Evolutionary conservation across 2,888 invertebrate genomes (phyloP).

Genomic region (Leptinotarsa juncta): DNA sequence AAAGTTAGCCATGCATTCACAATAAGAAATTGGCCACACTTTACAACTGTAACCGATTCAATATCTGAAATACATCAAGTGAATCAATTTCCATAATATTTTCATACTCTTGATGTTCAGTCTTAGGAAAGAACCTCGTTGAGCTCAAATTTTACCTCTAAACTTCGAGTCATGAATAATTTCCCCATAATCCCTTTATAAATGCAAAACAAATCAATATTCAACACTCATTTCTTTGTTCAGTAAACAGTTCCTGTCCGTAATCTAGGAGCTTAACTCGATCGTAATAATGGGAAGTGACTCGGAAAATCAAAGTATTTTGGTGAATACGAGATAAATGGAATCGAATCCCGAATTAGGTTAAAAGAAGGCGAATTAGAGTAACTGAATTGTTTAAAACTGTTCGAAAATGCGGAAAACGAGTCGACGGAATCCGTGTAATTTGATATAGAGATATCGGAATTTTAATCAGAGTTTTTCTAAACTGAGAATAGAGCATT

Average conservation of each 20-base stretch:
- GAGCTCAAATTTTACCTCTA: neutral
- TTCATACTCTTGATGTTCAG: no score
- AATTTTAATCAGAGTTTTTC: constrained; percentile 1
- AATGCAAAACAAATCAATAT: neutral
- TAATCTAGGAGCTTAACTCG: neutral
- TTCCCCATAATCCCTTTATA: neutral
- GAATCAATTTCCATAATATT: no score
- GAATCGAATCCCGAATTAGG: constrained; percentile 4
- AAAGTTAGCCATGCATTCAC: no score
- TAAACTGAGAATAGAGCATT: neutral
- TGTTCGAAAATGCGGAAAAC: neutral
- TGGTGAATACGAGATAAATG: neutral
- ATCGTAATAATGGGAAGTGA: neutral
- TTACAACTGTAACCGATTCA: no score
- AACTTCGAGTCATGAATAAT: neutral
- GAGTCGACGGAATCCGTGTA: neutral
- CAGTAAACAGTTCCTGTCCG: neutral
- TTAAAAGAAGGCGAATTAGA: constrained; percentile 2
- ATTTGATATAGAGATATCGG: constrained; percentile 11
- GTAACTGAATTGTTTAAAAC: neutral
- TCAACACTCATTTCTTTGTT: neutral
- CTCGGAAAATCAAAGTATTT: constrained; percentile 7
- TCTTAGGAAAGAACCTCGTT: neutral
- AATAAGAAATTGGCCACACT: no score
- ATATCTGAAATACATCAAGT: no score